A percentile compares a stretch with the other conserved stretches of the same genome.
Conservation (phyloP, 2,113 vertebrate species). For the Lanius collurio region DNA sequence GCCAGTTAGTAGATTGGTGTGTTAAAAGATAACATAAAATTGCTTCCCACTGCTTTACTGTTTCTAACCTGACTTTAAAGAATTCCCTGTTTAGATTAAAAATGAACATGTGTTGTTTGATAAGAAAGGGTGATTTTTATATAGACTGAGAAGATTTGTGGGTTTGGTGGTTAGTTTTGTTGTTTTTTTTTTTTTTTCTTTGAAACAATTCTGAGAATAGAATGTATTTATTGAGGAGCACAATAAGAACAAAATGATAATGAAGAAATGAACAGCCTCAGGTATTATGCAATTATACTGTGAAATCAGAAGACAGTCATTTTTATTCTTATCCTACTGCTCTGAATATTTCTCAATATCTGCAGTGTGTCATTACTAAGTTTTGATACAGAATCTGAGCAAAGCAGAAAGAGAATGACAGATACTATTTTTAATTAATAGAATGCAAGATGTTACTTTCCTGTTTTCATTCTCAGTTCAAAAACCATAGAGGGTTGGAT, state of each 20-base stretch:
- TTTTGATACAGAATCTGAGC: not conserved
- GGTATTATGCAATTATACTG: not conserved
- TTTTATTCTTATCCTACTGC: not conserved
- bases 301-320: not conserved
- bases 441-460: not conserved
- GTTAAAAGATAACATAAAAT: not conserved
- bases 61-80: not conserved
- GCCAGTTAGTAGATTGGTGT: not conserved
- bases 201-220: not conserved
- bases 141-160: not conserved
- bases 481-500: not conserved
- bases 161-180: rapidly evolving
- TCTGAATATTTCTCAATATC: not conserved
- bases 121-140: not conserved
- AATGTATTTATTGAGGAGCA: not conserved
- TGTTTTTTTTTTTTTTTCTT: not conserved
- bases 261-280: not conserved
- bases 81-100: not conserved
- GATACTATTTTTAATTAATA: not conserved
- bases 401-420: not conserved
- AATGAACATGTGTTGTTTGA: not conserved
- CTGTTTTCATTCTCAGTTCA: not conserved
- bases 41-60: not conserved
- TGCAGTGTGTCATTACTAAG: not conserved
- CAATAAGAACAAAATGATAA: not conserved